Conservation (phyloP, 2,113 vertebrate genomes). For the Chaenogobius annularis region DNA sequence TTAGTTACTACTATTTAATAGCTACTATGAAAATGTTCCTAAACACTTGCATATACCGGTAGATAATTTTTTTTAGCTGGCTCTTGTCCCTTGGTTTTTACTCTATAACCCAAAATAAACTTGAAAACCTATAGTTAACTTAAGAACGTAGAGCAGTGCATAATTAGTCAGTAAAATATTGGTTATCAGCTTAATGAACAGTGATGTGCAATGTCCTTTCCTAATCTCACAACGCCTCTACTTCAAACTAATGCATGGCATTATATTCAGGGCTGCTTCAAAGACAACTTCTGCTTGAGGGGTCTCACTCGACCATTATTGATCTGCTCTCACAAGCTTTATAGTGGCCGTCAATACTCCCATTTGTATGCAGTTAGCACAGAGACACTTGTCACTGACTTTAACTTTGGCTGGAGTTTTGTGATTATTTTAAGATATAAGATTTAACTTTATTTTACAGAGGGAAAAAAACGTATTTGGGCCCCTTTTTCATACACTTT, state of each 20-base stretch:
- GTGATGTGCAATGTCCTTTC: background rate
- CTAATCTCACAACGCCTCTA: background rate
- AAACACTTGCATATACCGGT: too few species aligned
- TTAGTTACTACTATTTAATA: too few species aligned
- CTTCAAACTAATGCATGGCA: conserved; percentile 1
- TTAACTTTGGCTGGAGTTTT: background rate
- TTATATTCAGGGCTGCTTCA: conserved; percentile 1
- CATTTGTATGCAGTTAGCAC: background rate
- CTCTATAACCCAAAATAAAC: background rate
- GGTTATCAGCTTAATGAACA: background rate
- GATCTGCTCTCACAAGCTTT: conserved; percentile 3
- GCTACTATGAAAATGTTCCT: too few species aligned
- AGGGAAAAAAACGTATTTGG: too few species aligned
- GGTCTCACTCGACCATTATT: conserved; percentile 5
- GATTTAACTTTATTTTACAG: background rate
- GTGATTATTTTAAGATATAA: background rate
- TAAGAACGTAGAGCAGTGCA: background rate
- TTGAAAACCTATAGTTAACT: background rate
- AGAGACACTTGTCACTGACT: conserved; percentile 16
- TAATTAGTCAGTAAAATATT: background rate
- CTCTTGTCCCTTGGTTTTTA: background rate
- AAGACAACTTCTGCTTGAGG: background rate
- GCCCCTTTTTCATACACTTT: too few species aligned
- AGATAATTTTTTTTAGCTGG: too few species aligned
- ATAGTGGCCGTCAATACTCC: conserved; percentile 10